Base-by-base conservation (phyloP, 2,113 vertebrate species). In the Hemicordylus capensis region DNA sequence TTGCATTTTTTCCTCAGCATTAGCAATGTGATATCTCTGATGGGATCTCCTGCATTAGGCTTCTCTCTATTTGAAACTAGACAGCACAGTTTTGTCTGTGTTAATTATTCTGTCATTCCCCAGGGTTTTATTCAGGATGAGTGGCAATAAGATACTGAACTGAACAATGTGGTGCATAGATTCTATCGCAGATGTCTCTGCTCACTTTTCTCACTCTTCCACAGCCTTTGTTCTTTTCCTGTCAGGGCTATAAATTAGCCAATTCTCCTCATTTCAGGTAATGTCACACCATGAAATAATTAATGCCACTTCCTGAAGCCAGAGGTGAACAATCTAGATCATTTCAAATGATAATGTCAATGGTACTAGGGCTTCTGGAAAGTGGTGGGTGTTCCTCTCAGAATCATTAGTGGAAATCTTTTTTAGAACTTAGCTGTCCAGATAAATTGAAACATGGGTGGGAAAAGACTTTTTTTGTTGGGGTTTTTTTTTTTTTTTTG, bases 51-150 rank as follows among this genome's bases (percentile, higher is more conserved):
- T 83, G 82, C 28, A 14, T 59, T 76, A 93, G 69, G 37, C 86
- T 90, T 93, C n/a, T 83, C 39, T 91, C 83, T 83, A 4, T 85
- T 80, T 89, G 87, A 92, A 92, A 76, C 74, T 87, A 87, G 85
- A 88, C 83, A 80, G 77, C 81, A 26, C 75, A 80, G 34, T 1
- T 3, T 86, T 91, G 31, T 89, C 76, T 90, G 39, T 92, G 86
- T 67, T 88, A 85, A 83, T 88, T 83, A 80, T 73, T 88, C 84
- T 87, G 87, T 90, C 39, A 58, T 88, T 72, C 22, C 14, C 1
- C 42, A 1, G 73, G 48, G 85, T 64, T 84, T 90, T 46, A 46
- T 92, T 89, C 80, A 73, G 48, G 70, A n/a, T 87, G 79, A 84
- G 42, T 83, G 44, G 42, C 22, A 67, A 2, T 34, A 86, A 79